Conservation (phyloP, 2,888 invertebrate genomes). For the Meta bourneti region DNA sequence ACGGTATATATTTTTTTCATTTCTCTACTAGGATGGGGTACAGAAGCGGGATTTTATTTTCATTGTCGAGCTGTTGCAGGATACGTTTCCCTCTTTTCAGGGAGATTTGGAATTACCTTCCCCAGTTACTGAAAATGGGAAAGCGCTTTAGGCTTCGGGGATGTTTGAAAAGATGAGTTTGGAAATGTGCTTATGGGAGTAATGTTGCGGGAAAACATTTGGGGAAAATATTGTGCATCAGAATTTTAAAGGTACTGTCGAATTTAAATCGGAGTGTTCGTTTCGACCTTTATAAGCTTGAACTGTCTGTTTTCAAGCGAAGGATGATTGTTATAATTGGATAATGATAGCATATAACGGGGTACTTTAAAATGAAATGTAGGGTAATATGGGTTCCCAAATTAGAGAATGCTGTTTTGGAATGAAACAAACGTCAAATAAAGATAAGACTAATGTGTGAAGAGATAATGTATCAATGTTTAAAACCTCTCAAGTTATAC, state of each 20-base stretch:
- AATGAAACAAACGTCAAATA: no score
- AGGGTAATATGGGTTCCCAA: no score
- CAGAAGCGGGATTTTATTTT: slow-evolving; percentile 12
- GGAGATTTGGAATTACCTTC: neutral
- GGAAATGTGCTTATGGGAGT: neutral
- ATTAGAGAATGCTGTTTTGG: no score
- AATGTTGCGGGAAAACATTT: neutral
- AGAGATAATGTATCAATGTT: no score
- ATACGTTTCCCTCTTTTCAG: neutral
- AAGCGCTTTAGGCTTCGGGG: neutral
- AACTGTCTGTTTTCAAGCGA: no score
- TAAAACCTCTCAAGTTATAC: no score
- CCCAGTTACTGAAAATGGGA: neutral
- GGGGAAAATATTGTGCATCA: neutral
- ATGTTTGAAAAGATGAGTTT: neutral
- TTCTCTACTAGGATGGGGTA: neutral
- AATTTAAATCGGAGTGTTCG: no score
- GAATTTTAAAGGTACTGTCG: neutral
- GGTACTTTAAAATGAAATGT: no score
- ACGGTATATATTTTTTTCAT: neutral
- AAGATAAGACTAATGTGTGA: no score
- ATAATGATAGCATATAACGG: no score
- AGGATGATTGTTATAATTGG: no score
- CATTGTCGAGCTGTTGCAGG: slow-evolving; percentile 7
- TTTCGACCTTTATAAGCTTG: no score